Evolutionary conservation across 2,113 vertebrate species (phyloP).

Genomic region (Blennius ocellaris): DNA sequence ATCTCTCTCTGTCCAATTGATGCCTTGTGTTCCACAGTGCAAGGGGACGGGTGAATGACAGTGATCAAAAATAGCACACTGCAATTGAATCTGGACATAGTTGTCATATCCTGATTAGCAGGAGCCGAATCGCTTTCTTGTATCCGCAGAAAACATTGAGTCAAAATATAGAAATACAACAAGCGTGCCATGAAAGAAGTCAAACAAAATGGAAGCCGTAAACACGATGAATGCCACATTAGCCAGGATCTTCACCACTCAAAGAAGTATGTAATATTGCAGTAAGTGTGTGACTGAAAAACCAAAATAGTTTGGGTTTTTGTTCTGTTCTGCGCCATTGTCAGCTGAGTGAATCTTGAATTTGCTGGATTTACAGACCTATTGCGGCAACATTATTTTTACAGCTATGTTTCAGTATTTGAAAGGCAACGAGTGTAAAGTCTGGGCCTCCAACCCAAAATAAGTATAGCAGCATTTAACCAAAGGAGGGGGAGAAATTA

Average conservation of each 20-base stretch:
- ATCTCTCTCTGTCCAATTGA: constrained; percentile 59
- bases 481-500: too few species aligned
- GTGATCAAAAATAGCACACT: constrained; percentile 66
- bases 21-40: constrained; percentile 55
- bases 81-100: constrained; percentile 66
- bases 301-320: neutral
- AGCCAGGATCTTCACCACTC: neutral
- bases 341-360: neutral
- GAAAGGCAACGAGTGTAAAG: too few species aligned
- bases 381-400: too few species aligned
- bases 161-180: neutral
- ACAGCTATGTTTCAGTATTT: too few species aligned
- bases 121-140: constrained; percentile 33
- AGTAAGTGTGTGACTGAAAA: neutral
- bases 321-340: neutral
- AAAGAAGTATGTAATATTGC: neutral
- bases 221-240: neutral
- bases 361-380: neutral
- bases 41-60: constrained; percentile 55
- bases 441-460: too few species aligned
- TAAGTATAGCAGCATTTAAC: too few species aligned
- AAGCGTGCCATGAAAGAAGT: neutral
- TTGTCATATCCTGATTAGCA: constrained; percentile 49
- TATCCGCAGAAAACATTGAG: constrained; percentile 4
- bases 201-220: neutral